Percentiles rank a stretch among this genome's conserved stretches.
phyloP scores from a whole-genome alignment of 1,140 invertebrate species.

The Macrobrachium nipponense region DNA sequence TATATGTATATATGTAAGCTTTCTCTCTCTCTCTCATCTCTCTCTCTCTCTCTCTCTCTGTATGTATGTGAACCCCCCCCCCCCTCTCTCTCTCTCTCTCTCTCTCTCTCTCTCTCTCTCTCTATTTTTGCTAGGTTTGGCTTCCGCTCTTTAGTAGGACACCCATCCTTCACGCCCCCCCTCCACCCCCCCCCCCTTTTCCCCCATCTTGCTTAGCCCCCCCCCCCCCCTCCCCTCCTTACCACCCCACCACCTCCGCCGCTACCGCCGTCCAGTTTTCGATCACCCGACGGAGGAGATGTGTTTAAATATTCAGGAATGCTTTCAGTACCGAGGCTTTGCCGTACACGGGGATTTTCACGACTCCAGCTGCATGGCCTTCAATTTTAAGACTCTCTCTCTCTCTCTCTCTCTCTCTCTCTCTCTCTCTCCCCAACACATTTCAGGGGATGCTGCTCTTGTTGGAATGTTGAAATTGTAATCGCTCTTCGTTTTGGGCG shows the following conservation, averaged over 20 bases:
- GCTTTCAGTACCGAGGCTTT: too few relatives aligned
- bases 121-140: neutral
- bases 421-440: neutral
- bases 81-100: neutral
- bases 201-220: neutral
- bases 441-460: too few relatives aligned
- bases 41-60: conserved; percentile 2
- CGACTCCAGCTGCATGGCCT: neutral
- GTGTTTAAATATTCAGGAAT: too few relatives aligned
- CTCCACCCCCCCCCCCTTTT: neutral
- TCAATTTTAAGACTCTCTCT: neutral
- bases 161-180: neutral
- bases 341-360: neutral
- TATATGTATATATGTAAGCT: neutral
- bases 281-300: neutral
- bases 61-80: too few relatives aligned
- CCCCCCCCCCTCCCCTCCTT: neutral
- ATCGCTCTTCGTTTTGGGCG: too few relatives aligned
- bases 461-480: too few relatives aligned
- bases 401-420: conserved; percentile 1
- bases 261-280: neutral
- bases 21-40: conserved; percentile 24
- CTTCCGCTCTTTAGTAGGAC: neutral
- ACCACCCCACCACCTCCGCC: neutral
- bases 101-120: neutral